Conservation (phyloP, 2,888 invertebrate genomes). For the Cyaniris semiargus region DNA sequence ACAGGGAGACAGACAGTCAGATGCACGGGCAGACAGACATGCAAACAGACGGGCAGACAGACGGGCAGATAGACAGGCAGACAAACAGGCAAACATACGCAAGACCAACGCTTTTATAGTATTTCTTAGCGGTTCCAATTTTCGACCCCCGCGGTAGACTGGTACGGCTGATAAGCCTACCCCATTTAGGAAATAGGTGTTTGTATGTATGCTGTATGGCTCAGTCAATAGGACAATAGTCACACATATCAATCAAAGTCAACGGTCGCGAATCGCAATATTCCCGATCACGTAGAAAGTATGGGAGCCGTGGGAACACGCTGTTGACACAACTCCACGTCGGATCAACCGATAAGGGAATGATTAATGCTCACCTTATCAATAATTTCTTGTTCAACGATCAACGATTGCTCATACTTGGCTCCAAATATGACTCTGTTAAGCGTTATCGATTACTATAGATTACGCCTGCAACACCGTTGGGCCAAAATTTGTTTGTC, state of each 20-base stretch:
- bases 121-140: no score
- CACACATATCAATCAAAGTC: constrained; percentile 39
- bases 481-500: no score
- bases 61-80: no score
- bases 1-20: no score
- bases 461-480: no score
- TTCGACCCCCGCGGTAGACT: not conserved
- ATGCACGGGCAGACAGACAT: no score
- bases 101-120: no score
- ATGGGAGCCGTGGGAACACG: constrained; percentile 43
- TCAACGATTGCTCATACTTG: not conserved
- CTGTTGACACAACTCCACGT: constrained; percentile 42
- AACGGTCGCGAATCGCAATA: constrained; percentile 33
- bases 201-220: not conserved
- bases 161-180: not conserved
- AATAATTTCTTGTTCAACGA: constrained; percentile 1
- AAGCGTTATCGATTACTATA: no score
- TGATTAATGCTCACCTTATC: constrained; percentile 39
- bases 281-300: constrained; percentile 43
- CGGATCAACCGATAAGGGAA: constrained; percentile 39
- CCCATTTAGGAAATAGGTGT: not conserved
- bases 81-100: no score
- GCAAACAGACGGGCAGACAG: no score
- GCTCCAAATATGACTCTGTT: not conserved
- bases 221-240: constrained; percentile 17